Conservation (phyloP, 2,113 vertebrate genomes). For the Cacatua alba region DNA sequence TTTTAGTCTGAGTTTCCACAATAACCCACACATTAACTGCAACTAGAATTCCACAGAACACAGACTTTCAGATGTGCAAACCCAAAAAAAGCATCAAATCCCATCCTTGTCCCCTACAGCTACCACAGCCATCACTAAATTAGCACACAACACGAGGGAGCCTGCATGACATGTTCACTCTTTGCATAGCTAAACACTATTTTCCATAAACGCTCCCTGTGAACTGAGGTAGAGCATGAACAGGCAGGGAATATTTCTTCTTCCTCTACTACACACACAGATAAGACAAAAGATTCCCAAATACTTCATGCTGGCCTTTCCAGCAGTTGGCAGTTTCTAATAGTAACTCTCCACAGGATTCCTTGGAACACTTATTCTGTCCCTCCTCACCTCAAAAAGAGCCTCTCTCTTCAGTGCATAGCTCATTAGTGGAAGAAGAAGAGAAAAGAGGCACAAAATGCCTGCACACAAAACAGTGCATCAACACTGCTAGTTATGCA, state of each 20-base stretch:
- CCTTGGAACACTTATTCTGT: not conserved
- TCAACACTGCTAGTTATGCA: accelerated
- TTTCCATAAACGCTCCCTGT: not conserved
- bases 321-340: not conserved
- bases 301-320: not conserved
- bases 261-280: not conserved
- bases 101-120: not conserved
- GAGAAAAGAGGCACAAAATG: not conserved
- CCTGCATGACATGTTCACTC: accelerated
- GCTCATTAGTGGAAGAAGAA: not conserved
- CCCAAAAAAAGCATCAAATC: not conserved
- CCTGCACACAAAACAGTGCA: not conserved
- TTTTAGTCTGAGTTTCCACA: not conserved
- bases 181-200: not conserved
- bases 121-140: not conserved
- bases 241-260: not conserved
- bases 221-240: not conserved
- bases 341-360: not conserved
- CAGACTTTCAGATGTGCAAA: not conserved
- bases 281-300: not conserved
- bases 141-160: accelerated
- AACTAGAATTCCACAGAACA: not conserved
- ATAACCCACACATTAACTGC: not conserved
- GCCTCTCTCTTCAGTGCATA: not conserved
- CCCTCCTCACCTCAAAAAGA: not conserved